phyloP scores from a whole-genome alignment of 2,797 vertebrate genomes.

The Cichlasoma orientale region DNA sequence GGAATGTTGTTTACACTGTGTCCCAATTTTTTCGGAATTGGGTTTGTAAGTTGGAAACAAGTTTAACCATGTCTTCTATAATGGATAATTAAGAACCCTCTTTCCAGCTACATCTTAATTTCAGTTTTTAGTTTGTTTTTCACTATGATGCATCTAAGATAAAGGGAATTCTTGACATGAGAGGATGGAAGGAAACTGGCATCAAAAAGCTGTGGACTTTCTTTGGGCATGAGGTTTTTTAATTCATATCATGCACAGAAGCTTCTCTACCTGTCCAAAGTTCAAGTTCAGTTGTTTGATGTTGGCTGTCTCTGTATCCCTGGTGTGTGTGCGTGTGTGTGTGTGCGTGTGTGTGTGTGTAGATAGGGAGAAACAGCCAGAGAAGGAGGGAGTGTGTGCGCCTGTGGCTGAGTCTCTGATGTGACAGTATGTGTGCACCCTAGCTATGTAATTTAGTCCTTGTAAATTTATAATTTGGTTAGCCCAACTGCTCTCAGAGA shows the following conservation, averaged over 20 bases:
- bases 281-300: slow-evolving; percentile 67
- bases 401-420: slow-evolving; percentile 54
- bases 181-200: slow-evolving; percentile 7
- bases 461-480: slow-evolving; percentile 80
- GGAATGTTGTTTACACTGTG: neutral
- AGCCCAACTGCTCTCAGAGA: slow-evolving; percentile 73
- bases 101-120: neutral
- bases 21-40: neutral
- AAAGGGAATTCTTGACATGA: slow-evolving; percentile 4
- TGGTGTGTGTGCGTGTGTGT: slow-evolving; percentile 25
- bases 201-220: slow-evolving; percentile 45
- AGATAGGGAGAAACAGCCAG: neutral
- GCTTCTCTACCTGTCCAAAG: slow-evolving; percentile 52
- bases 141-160: slow-evolving; percentile 1
- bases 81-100: neutral
- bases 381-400: slow-evolving; percentile 23
- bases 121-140: slow-evolving; percentile 36
- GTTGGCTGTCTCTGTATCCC: slow-evolving; percentile 57
- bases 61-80: neutral
- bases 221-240: slow-evolving; percentile 18
- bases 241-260: slow-evolving; percentile 55
- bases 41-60: neutral
- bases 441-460: slow-evolving; percentile 75
- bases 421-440: slow-evolving; percentile 70
- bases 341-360: neutral